A percentile compares a stretch with the other conserved stretches of the same genome.
Evolutionary conservation across 2,113 vertebrate species (phyloP).

Genomic region (Haliaeetus leucogaster): DNA sequence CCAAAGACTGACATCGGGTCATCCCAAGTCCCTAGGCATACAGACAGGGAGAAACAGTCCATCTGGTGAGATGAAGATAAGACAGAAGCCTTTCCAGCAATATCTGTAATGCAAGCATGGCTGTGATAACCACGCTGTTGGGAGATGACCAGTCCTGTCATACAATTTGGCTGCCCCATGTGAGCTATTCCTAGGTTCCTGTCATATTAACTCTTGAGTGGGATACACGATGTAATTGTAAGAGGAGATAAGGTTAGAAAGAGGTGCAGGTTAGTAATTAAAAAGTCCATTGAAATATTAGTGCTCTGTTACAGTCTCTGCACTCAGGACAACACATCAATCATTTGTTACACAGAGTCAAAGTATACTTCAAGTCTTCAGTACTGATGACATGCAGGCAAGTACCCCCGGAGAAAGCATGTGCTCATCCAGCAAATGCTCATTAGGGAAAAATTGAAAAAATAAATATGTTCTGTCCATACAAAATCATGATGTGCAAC

Average conservation of each 20-base stretch:
- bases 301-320: not conserved
- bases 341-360: not conserved
- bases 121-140: not conserved
- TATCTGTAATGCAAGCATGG: not conserved
- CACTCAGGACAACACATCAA: not conserved
- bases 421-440: not conserved
- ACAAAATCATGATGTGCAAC: not conserved
- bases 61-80: not conserved
- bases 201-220: not conserved
- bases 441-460: not conserved
- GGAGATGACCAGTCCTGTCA: not conserved
- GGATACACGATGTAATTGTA: rapidly evolving
- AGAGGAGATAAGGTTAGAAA: not conserved
- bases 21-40: not conserved
- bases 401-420: not conserved
- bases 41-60: not conserved
- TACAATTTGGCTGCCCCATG: not conserved
- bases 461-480: not conserved
- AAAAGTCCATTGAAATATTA: not conserved
- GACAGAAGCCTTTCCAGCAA: not conserved
- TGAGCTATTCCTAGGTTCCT: not conserved
- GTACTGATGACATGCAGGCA: not conserved
- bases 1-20: not conserved
- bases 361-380: not conserved
- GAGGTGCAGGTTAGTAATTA: not conserved